Base-by-base conservation (phyloP, 2,113 vertebrate genomes). In the Ahaetulla prasina region DNA sequence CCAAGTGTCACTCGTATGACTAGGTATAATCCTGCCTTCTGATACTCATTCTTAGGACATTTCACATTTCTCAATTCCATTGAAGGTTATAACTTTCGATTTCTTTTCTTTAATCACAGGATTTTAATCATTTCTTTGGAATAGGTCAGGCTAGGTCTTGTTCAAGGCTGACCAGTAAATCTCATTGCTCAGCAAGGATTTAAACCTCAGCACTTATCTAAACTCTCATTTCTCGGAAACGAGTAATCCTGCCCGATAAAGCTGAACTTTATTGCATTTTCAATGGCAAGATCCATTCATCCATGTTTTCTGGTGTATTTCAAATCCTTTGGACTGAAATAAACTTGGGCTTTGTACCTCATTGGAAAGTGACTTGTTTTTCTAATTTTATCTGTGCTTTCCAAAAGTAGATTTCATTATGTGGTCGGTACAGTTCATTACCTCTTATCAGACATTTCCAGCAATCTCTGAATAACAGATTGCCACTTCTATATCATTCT, bases 401-500 rank as follows among this genome's bases (percentile, higher is more conserved):
- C 63, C 25, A 45, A 8, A 1, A 8, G 8, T 0, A 89, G 60
- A 14, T 0, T 30, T 87, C 9, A 0, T 9, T 53, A 45, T 3
- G 22, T 52, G 8, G 84, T 80, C 43, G 53, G 6, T 7, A 8
- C 27, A 63, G 74, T 84, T 80, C 35, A 50, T n/a, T 60, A 0
- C 0, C 2, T 16, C 43, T 2, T 2, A 35, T 49, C 49, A 8
- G 18, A 90, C 14, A n/a, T 27, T 68, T 27, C 22, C 18, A 4
- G 74, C 0, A 22, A 88, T 0, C 0, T 85, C 49, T 0, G 0
- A 35, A 45, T 6, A 3, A 1, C 1, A 89, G 80, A 47, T 9
- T 23, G 30, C 57, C 80, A 39, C 14, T 10, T 23, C 30, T 12
- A 14, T 39, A 39, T 54, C 35, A 87, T 27, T 30, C 9, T 52